Evolutionary conservation across 1,140 invertebrate species (phyloP), one percentile per base, ranked within the genome.

Genomic region (Stegodyphus dumicola): DNA sequence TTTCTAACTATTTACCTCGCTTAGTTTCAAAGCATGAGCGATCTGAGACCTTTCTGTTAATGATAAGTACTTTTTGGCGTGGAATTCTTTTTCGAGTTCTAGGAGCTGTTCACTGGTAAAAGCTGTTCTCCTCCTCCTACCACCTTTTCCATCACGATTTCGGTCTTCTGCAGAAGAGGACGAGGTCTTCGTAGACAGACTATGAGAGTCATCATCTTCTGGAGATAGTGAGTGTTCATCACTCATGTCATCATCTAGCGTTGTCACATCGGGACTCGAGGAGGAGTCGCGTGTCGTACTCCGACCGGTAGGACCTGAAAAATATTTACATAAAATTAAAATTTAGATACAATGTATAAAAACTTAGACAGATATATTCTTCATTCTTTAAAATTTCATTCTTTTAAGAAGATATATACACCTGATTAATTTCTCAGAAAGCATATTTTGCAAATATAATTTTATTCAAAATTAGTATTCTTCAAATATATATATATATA

Each of bases 1-100:
- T 60, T 10, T 9, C 56, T 60, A 15, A 60, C 0, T 60, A 60
- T 64, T 49, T 18, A 85, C 81, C 92, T 99, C 97, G 87, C 95
- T 98, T 0, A 99, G 91, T 88, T 97, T 95, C 6, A 99, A 91
- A 3, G 95, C 94, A 48, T 96, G 94, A 0, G 98, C 98, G 88
- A 99, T 98, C 90, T 99, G 96, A 18, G 96, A 98, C 65, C 98
- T 92, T 90, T 99, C 98, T 0, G 96, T 98, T 0, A 99, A 92
- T 52, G 96, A 98, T 0, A 99, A 93, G 90, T 99, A 99, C 90
- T 99, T 99, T 91, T 99, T 99, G 66, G 96, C 96, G 90, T 98
- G 96, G 89, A 99, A 99, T 90, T 99, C 97, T 54, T 96, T 92
- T 90, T 99, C 98, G 65, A 99, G 91, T 90, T 99, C 97, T 6